phyloP scores from a whole-genome alignment of 2,797 vertebrate genomes.

The Takifugu ocellatus region DNA sequence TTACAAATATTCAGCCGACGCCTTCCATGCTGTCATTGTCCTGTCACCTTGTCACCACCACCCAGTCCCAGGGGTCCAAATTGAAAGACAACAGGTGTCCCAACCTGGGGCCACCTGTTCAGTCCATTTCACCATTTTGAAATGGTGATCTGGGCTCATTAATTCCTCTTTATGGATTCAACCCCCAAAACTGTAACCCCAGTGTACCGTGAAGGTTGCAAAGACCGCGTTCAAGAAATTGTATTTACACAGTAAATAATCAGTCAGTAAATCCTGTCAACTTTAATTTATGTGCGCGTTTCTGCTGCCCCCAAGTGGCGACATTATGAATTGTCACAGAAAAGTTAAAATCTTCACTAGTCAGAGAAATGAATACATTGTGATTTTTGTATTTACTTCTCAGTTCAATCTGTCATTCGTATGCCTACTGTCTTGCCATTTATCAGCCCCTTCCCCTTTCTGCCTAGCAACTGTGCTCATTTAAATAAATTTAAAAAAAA shows the following conservation, averaged over 20 bases:
- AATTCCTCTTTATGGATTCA: background rate
- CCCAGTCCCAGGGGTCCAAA: conserved; percentile 47
- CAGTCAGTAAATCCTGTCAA: background rate
- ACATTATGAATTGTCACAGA: background rate
- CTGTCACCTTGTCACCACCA: conserved; percentile 30
- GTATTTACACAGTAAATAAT: background rate
- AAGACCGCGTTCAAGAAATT: background rate
- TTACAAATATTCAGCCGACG: conserved; percentile 21
- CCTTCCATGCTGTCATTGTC: conserved; percentile 18
- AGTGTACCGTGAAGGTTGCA: background rate
- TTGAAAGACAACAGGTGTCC: conserved; percentile 60
- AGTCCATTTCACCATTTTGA: conserved; percentile 15
- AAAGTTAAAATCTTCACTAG: background rate
- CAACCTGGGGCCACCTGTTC: conserved; percentile 41
- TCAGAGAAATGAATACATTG: no score
- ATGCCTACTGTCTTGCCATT: conserved; percentile 1
- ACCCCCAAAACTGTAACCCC: background rate
- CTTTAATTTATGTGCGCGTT: background rate
- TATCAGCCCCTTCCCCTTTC: conserved; percentile 15
- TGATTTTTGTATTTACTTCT: no score
- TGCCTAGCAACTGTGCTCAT: conserved; percentile 55
- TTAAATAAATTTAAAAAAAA: conserved; percentile 32
- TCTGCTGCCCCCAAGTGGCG: conserved; percentile 1
- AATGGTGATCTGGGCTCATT: background rate
- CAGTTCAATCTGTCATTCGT: background rate